Base-by-base conservation (phyloP, 2,113 vertebrate species). In the Actinemys pallida region DNA sequence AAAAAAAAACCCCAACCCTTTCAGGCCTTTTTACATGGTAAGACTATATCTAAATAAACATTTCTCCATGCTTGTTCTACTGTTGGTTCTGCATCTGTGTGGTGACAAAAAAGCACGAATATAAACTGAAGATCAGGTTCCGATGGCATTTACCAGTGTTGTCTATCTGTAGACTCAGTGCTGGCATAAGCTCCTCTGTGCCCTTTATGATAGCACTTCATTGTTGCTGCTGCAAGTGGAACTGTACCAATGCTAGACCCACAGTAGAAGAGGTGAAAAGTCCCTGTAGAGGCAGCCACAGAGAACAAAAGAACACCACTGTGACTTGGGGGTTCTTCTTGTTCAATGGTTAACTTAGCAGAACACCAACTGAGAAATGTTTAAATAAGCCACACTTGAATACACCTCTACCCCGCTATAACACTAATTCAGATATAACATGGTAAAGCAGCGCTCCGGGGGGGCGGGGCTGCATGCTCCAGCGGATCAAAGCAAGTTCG, bases 371-470 rank as follows among this genome's bases (percentile, higher is more conserved):
- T 42, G n/a, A 56, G 2, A 35, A 80, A 86, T 82, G 35, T n/a
- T 17, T 20, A 31, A 35, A 50, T 7, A 78, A 5, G 6, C 0
- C 0, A n/a, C 3, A 4, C 11, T 92, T 85, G 31, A 88, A 81
- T 35, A 45, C 45, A 45, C 45, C 45, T 45, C 45, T 45, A 45
- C 45, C 45, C 45, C 45, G 45, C 2, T 45, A 45, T 45, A 45
- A 45, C 45, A 45, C 45, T 6, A 45, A 45, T 45, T 45, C 42
- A 45, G 42, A 45, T 45, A 45, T 6, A 45, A 45, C 45, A 45
- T 45, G 45, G 45, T 45, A 45, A 45, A 45, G 45, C 45, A 45
- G 45, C 6, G 45, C 45, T 45, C 45, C 45, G 6, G 45, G 45
- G 5, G 45, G 45, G 45, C 45, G 45, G 45, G 45, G 45, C 5